Base-by-base conservation (phyloP, 1,140 invertebrate species). In the Brachionus calyciflorus region DNA sequence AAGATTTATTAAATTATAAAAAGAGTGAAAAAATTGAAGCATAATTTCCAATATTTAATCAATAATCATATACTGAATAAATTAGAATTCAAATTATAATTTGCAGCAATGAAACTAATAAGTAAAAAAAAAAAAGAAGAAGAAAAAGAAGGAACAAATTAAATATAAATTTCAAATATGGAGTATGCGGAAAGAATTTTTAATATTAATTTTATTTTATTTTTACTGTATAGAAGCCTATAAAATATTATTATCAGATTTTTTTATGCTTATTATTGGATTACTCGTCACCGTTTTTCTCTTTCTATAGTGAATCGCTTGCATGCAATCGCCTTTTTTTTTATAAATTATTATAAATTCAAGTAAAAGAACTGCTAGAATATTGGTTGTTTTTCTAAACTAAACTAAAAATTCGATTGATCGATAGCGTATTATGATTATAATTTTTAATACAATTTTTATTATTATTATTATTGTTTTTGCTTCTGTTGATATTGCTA, bases 391-490 rank as follows among this genome's bases (percentile, higher is more conserved):
- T n/a, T n/a, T n/a, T n/a, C n/a, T n/a, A 41, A 17, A 28, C 24
- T 41, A n/a, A 41, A 65, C 17, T 40, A 41, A 65, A 41, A 41
- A 21, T 65, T 44, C 60, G 33, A 65, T 65, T 65, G 60, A 65
- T 65, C 60, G 60, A 65, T 65, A 60, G 30, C 33, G n/a, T 55
- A 55, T 55, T 55, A 60, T 60, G 55, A 60, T 60, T 60, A 60
- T 60, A 28, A 33, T 60, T 60, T 30, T 60, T 60, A 60, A 5
- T 30, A 60, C 24, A 55, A 55, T 12, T 60, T 60, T 60, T 60
- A 60, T 60, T 60, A 60, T 60, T 60, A 60, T 33, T 60, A n/a
- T 30, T 30, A 33, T 12, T 28, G 21, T 28, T 55, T 55, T 28
- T 24, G 19, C 51, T 26, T 28, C 51, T 55, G 51, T n/a, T 55